A percentile compares a stretch with the other conserved stretches of the same genome.
phyloP scores from a whole-genome alignment of 1,140 invertebrate genomes.

The Zaprionus nigranus region DNA sequence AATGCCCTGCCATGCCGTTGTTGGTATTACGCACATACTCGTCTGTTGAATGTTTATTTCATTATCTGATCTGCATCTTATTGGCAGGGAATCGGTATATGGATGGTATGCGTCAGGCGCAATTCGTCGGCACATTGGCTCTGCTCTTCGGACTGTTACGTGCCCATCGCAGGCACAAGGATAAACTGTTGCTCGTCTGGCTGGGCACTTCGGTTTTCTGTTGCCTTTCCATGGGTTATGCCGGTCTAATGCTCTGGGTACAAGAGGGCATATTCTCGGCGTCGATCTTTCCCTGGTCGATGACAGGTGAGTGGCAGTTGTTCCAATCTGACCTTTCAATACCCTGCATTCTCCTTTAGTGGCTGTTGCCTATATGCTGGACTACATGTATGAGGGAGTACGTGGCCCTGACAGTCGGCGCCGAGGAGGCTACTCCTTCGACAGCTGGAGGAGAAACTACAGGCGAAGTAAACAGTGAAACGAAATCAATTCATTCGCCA shows the following conservation, averaged over 20 bases:
- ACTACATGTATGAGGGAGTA: background rate
- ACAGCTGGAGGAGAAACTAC: background rate
- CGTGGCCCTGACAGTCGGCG: background rate
- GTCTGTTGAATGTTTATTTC: background rate
- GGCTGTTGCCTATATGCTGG: background rate
- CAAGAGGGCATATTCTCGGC: background rate
- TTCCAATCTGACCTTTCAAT: background rate
- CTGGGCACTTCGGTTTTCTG: conserved; percentile 1
- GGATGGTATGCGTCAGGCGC: conserved; percentile 8
- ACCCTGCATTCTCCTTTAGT: background rate
- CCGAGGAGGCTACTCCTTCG: background rate
- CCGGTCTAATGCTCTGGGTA: background rate
- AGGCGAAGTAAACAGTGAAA: background rate
- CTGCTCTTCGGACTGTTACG: conserved; percentile 15
- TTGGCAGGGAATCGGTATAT: background rate
- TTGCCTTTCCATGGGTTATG: background rate
- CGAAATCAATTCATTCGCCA: background rate
- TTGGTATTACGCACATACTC: background rate
- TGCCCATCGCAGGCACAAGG: conserved; percentile 22
- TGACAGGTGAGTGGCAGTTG: conserved; percentile 4
- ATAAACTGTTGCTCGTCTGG: conserved; percentile 25
- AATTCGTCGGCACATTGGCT: conserved; percentile 18
- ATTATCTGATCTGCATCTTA: background rate
- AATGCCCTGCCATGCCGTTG: background rate
- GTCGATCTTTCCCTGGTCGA: conserved; percentile 1